Percentiles rank a stretch among this genome's conserved stretches.
Evolutionary conservation across 2,113 vertebrate genomes (phyloP).

Genomic region (Catagonus wagneri): DNA sequence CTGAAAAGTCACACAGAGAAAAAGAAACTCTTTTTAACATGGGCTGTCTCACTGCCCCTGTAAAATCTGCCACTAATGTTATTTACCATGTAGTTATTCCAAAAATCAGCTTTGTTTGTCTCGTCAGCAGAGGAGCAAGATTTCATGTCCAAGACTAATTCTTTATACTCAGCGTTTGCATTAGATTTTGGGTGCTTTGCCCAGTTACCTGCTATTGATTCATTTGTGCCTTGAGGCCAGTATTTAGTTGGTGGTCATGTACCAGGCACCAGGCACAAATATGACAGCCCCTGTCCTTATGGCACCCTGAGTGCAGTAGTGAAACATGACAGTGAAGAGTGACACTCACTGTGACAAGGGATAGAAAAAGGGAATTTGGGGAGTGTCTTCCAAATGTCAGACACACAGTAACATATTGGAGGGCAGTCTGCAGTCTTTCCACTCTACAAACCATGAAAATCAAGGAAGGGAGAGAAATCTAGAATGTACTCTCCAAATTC

Average conservation of each 20-base stretch:
- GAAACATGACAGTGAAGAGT: conserved; percentile 12
- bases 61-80: conserved; percentile 30
- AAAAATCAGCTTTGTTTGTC: conserved; percentile 51
- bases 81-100: conserved; percentile 29
- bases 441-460: not conserved
- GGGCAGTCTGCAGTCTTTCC: not conserved
- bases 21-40: not conserved
- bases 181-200: not conserved
- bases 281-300: not conserved
- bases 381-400: not conserved
- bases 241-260: not conserved
- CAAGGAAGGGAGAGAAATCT: not conserved
- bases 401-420: fast-evolving
- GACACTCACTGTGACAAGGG: not conserved
- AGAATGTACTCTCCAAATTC: not conserved
- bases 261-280: not conserved
- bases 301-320: not conserved
- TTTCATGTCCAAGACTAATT: not conserved
- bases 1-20: conserved; percentile 59
- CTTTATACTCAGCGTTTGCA: conserved; percentile 30
- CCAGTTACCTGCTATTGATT: conserved; percentile 42
- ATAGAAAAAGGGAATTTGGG: not conserved
- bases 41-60: not conserved
- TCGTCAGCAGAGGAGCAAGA: conserved; percentile 14
- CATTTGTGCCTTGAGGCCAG: conserved; percentile 49